Evolutionary conservation across 2,797 vertebrate genomes (phyloP), one percentile per base, ranked within the genome.

Genomic region (Todus mexicanus): DNA sequence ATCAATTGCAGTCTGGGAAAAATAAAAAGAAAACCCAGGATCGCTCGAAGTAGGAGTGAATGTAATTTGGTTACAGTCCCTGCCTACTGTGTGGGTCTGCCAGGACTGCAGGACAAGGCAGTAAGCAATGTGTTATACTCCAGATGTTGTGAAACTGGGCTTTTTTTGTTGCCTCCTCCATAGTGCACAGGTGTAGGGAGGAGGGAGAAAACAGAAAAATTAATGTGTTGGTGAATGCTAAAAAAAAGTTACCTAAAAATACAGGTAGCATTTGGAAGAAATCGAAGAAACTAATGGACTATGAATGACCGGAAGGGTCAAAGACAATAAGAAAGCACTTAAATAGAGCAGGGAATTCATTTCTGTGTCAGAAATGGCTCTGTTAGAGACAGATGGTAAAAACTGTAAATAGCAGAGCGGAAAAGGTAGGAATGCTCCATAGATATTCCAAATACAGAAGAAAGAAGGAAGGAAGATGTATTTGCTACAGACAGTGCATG

Each of bases 261-360:
- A 56, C 40, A 79, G 70, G 77, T 72, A 93, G 40, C 33, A 13
- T 38, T 15, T 38, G 31, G 37, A 75, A 74, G 38, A 59, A 83
- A 88, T 84, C 38, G 66, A 86, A 84, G 84, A 37, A 90, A 54
- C 56, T 92, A 90, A 93, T 73, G 81, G 93, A 42, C 64, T 92
- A 2, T 56, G 89, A 78, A 56, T 73, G 90, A 56, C 68, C 92
- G 79, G 86, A 56, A 70, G 74, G 92, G 89, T 92, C 80, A 84
- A 48, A 89, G 88, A 48, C 31, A 48, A 42, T 66, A 54, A 76
- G 93, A 84, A 94, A 90, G 86, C 86, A 90, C 80, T 95, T 93
- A 77, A 83, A 72, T 29, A 59, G 70, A 79, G 84, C 11, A 13
- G n/a, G 56, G 74, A 45, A 74, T 79, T 90, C 79, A 89, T 84